phyloP scores from a whole-genome alignment of 2,888 invertebrate species.

The Cacoxenus indagator region DNA sequence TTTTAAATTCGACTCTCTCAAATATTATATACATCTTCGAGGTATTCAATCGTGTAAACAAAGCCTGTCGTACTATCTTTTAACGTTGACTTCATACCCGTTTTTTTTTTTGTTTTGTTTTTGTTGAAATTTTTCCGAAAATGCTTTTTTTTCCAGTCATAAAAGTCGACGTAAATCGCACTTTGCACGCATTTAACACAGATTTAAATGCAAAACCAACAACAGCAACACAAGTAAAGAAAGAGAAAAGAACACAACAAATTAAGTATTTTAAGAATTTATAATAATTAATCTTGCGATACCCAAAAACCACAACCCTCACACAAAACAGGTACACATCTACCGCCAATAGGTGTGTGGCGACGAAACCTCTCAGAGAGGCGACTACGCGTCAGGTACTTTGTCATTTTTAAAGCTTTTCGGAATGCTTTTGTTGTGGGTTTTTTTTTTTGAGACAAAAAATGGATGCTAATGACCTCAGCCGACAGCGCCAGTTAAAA shows the following conservation, averaged over 20 bases:
- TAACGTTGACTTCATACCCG: too few species aligned
- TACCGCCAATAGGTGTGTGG: neutral
- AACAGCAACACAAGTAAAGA: neutral
- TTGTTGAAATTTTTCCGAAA: neutral
- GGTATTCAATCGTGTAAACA: too few species aligned
- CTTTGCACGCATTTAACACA: neutral
- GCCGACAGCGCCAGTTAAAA: slow-evolving; percentile 10
- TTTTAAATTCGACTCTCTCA: too few species aligned
- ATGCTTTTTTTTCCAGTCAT: neutral
- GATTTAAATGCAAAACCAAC: neutral
- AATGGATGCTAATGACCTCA: slow-evolving; percentile 25
- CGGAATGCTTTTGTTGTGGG: neutral
- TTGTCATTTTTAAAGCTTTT: neutral
- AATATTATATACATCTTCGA: too few species aligned
- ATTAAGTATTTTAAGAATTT: neutral
- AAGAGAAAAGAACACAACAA: too few species aligned
- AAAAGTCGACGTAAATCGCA: neutral
- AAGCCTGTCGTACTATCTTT: too few species aligned
- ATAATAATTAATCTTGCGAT: slow-evolving; percentile 3
- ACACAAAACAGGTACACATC: neutral
- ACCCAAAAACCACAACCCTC: neutral
- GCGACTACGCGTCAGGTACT: neutral
- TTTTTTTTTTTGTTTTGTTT: neutral
- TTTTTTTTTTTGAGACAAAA: neutral
- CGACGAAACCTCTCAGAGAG: neutral